Evolutionary conservation across 1,140 invertebrate species (phyloP).

Genomic region (Mamestra configurata): DNA sequence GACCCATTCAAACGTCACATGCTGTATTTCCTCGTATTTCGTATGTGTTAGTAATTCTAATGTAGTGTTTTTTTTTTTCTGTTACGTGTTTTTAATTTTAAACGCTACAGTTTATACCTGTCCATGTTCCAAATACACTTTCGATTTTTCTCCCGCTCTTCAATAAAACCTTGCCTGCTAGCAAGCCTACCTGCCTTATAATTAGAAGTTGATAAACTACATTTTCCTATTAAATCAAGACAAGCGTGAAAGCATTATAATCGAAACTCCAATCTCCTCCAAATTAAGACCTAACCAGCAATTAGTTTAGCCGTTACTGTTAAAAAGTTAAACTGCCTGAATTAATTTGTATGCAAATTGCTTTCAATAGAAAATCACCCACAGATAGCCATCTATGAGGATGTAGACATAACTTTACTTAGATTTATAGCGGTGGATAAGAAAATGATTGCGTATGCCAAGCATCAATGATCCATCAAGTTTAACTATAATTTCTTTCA

Average conservation of each 20-base stretch:
- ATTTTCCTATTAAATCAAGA: not conserved
- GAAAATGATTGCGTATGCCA: not conserved
- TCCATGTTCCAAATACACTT: too few species aligned
- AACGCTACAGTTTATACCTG: too few species aligned
- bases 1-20: too few species aligned
- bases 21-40: too few species aligned
- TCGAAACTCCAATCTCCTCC: conserved; percentile 8
- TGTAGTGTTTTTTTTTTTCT: too few species aligned
- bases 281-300: conserved; percentile 31
- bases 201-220: not conserved
- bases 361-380: conserved; percentile 52
- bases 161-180: too few species aligned
- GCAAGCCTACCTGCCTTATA: not conserved
- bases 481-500: too few species aligned
- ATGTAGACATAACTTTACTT: conserved; percentile 36
- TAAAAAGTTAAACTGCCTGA: conserved; percentile 49
- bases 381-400: conserved; percentile 32
- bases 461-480: too few species aligned
- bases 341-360: conserved; percentile 56
- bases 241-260: not conserved
- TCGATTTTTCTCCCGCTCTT: too few species aligned
- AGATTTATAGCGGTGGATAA: conserved; percentile 3
- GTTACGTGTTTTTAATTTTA: too few species aligned
- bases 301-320: conserved; percentile 28
- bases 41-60: too few species aligned